phyloP scores from a whole-genome alignment of 2,113 vertebrate species.

The Carassius carassius region DNA sequence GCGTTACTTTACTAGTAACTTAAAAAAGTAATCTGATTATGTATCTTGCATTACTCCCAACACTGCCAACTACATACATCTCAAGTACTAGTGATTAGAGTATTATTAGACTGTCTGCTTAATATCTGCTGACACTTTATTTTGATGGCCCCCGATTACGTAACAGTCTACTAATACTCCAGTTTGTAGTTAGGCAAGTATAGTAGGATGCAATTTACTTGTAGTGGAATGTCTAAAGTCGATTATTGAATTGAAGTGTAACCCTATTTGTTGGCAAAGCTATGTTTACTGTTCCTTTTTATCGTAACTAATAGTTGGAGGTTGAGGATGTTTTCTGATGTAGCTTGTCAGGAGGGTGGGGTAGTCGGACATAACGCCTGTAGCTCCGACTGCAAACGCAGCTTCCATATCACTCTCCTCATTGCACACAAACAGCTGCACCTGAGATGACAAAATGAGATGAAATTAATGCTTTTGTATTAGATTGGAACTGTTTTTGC shows the following conservation, averaged over 20 bases:
- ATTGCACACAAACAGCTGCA: slow-evolving; percentile 88
- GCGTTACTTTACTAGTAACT: background rate
- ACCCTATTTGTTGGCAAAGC: background rate
- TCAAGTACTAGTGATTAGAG: too few relatives aligned
- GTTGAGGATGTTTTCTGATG: slow-evolving; percentile 64
- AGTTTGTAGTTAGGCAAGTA: too few relatives aligned
- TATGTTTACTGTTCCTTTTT: background rate
- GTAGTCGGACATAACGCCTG: slow-evolving; percentile 84
- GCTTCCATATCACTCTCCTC: slow-evolving; percentile 79
- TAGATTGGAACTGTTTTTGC: background rate
- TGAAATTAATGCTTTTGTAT: background rate
- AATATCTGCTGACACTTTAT: too few relatives aligned
- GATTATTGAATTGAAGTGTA: too few relatives aligned
- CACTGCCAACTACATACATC: background rate
- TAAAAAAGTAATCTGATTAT: background rate
- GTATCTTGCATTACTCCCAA: background rate
- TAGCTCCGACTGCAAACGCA: slow-evolving; percentile 79
- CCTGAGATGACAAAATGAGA: slow-evolving; percentile 64
- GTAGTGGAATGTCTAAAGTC: too few relatives aligned
- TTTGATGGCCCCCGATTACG: too few relatives aligned
- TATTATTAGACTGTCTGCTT: background rate
- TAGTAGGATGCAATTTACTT: too few relatives aligned
- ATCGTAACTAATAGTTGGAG: background rate
- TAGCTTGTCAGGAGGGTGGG: slow-evolving; percentile 77
- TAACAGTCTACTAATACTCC: too few relatives aligned